phyloP scores from a whole-genome alignment of 2,888 invertebrate species.

The Terebella lapidaria region DNA sequence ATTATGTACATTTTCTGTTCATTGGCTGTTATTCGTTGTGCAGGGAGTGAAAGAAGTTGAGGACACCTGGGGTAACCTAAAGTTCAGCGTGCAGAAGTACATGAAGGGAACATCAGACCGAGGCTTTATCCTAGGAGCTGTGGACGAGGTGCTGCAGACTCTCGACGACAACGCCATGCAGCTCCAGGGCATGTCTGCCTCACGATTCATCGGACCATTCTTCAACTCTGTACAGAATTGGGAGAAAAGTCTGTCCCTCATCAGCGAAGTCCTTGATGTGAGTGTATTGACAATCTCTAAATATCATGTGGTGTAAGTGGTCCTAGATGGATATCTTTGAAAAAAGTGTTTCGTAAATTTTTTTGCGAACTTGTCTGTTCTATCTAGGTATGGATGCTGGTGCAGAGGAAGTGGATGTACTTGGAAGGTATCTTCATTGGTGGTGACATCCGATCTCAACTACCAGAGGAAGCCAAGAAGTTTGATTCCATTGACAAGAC shows the following conservation, averaged over 20 bases:
- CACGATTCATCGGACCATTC: slow-evolving; percentile 81
- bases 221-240: slow-evolving; percentile 75
- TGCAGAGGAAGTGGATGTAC: slow-evolving; percentile 87
- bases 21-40: too few relatives aligned
- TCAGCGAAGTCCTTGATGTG: slow-evolving; percentile 78
- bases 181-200: slow-evolving; percentile 71
- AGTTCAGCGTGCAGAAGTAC: slow-evolving; percentile 54
- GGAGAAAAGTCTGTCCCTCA: slow-evolving; percentile 74
- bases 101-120: slow-evolving; percentile 67
- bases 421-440: slow-evolving; percentile 87
- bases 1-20: too few relatives aligned
- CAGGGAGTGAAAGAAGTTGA: slow-evolving; percentile 76
- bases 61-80: slow-evolving; percentile 58
- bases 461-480: slow-evolving; percentile 84
- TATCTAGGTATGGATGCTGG: slow-evolving; percentile 69
- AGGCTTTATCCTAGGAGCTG: slow-evolving; percentile 73
- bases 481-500: slow-evolving; percentile 82
- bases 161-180: slow-evolving; percentile 86
- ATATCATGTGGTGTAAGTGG: too few relatives aligned
- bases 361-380: too few relatives aligned
- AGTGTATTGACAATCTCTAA: slow-evolving; percentile 28
- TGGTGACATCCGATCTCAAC: slow-evolving; percentile 78
- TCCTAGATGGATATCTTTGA: too few relatives aligned
- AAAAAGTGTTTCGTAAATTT: too few relatives aligned
- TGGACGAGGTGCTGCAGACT: slow-evolving; percentile 75